Conservation (phyloP, 30 jellyfish, hydroid and myxozoan genomes). For the Chrysaora quinquecirrha region DNA sequence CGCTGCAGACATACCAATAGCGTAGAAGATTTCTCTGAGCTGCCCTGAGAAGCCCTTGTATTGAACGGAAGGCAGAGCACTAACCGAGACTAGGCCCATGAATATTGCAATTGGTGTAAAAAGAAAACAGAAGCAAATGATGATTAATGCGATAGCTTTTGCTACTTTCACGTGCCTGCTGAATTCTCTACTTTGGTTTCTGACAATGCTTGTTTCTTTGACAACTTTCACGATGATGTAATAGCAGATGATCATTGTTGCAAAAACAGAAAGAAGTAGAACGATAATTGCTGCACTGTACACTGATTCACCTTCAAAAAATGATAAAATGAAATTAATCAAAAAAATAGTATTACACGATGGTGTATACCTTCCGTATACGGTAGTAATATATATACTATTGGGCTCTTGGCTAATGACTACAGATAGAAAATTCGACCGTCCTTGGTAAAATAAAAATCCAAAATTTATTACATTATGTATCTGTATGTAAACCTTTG, state of each 20-base stretch:
- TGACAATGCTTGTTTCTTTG: neutral
- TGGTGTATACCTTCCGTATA: too few relatives aligned
- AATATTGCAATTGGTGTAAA: neutral
- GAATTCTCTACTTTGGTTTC: neutral
- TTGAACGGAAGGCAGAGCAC: neutral
- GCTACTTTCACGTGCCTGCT: slow-evolving; percentile 4
- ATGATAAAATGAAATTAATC: too few relatives aligned
- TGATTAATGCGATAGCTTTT: neutral
- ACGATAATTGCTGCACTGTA: neutral
- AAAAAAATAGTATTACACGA: too few relatives aligned
- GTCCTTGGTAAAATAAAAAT: too few relatives aligned
- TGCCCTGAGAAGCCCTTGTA: neutral
- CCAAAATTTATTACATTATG: too few relatives aligned
- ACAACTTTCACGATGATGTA: neutral
- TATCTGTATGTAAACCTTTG: too few relatives aligned
- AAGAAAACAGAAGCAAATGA: neutral
- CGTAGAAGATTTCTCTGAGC: neutral
- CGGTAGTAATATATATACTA: too few relatives aligned
- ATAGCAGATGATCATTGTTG: neutral
- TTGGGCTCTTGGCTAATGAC: too few relatives aligned
- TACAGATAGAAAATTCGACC: too few relatives aligned
- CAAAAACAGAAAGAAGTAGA: neutral
- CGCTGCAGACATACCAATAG: neutral
- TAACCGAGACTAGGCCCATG: neutral
- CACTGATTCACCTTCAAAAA: neutral